A percentile compares a stretch with the other conserved stretches of the same genome.
Evolutionary conservation across 2,888 invertebrate species (phyloP).

Genomic region (Amorpha juglandis): DNA sequence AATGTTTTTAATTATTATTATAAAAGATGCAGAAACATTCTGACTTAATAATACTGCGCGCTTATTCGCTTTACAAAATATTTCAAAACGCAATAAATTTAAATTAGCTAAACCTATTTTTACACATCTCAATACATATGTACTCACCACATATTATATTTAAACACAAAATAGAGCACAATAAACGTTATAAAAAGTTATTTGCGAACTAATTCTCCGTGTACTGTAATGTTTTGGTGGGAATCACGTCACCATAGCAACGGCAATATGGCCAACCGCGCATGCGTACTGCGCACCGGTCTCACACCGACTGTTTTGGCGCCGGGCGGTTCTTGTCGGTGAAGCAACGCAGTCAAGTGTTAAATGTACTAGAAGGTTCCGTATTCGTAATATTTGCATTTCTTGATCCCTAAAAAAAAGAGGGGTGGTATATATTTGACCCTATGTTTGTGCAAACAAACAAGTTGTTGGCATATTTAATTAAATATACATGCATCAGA

Average conservation of each 20-base stretch:
- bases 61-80: not conserved
- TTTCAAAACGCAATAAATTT: conserved; percentile 10
- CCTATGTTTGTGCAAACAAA: too few relatives aligned
- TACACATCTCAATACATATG: not conserved
- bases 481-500: too few relatives aligned
- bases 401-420: not conserved
- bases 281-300: conserved; percentile 62
- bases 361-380: conserved; percentile 7
- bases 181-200: conserved; percentile 20
- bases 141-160: conserved; percentile 27
- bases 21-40: not conserved
- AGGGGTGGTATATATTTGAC: too few relatives aligned
- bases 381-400: not conserved
- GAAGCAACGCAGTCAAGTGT: conserved; percentile 4
- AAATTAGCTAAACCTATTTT: conserved; percentile 6
- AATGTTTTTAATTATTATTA: not conserved
- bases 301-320: conserved; percentile 73
- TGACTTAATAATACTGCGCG: conserved; percentile 11
- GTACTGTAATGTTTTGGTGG: conserved; percentile 17
- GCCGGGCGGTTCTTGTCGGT: conserved; percentile 43
- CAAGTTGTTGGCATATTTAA: too few relatives aligned
- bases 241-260: conserved; percentile 63
- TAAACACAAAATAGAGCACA: not conserved
- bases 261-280: conserved; percentile 62
- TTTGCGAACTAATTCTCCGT: conserved; percentile 17